Evolutionary conservation across 2,888 invertebrate genomes (phyloP).

Genomic region (Ceraclea dissimilis): DNA sequence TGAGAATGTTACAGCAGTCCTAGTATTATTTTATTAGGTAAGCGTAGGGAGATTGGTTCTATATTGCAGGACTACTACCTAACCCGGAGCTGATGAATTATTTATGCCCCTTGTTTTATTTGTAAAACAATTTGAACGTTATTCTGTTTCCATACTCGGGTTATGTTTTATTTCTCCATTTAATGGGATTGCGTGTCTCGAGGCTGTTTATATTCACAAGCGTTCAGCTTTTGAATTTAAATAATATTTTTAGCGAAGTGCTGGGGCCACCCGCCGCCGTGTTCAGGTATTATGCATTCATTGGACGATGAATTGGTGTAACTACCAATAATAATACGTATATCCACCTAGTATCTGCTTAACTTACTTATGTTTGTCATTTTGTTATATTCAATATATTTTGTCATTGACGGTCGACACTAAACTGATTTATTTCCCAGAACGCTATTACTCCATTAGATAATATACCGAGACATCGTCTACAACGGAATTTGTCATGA

Average conservation of each 20-base stretch:
- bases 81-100: constrained; percentile 21
- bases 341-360: no score
- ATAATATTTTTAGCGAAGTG: constrained; percentile 16
- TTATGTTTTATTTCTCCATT: constrained; percentile 18
- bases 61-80: neutral
- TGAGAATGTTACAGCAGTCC: no score
- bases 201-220: constrained; percentile 20
- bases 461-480: no score
- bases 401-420: no score
- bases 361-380: no score
- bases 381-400: no score
- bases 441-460: no score
- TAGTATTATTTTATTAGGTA: no score
- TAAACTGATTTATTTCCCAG: no score
- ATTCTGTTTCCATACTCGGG: constrained; percentile 20
- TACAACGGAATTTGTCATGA: no score
- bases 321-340: no score
- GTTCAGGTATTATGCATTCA: constrained; percentile 10
- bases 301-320: constrained; percentile 7
- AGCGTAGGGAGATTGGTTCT: no score
- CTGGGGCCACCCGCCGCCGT: constrained; percentile 8
- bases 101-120: constrained; percentile 23
- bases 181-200: constrained; percentile 20
- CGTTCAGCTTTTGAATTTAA: constrained; percentile 21
- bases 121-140: constrained; percentile 24